phyloP scores from a whole-genome alignment of 2,888 invertebrate species.

The Lepidochitona cinerea region DNA sequence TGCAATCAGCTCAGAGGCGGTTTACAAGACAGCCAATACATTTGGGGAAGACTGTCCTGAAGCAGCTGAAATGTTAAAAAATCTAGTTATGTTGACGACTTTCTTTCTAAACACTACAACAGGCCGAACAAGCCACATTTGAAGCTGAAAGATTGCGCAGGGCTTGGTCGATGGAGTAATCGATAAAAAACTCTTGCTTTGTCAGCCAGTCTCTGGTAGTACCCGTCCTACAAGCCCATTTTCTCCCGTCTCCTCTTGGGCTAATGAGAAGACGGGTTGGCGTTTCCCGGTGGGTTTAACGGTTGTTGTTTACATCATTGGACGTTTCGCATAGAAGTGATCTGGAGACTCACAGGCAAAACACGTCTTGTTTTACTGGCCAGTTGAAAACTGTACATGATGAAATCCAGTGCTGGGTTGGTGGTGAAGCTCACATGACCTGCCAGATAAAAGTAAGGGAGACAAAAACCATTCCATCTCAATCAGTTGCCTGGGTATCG shows the following conservation, averaged over 20 bases:
- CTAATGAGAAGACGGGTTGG: no score
- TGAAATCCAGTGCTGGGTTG: no score
- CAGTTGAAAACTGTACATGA: no score
- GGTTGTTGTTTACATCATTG: no score
- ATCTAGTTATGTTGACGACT: conserved; percentile 11
- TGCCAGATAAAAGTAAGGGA: no score
- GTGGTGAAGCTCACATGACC: no score
- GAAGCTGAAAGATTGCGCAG: background rate
- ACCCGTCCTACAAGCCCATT: no score
- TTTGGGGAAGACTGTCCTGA: background rate
- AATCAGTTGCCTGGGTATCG: no score
- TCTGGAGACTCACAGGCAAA: background rate
- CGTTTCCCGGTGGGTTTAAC: no score
- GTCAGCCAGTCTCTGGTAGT: background rate
- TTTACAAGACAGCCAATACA: conserved; percentile 6
- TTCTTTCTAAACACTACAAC: background rate
- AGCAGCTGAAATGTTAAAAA: conserved; percentile 7
- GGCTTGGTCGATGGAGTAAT: background rate
- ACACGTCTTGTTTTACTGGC: background rate
- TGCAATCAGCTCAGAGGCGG: conserved; percentile 4
- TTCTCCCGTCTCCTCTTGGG: no score
- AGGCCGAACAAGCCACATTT: conserved; percentile 1
- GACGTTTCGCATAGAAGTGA: no score
- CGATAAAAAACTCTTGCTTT: background rate
- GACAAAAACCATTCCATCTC: no score